A percentile compares a stretch with the other conserved stretches of the same genome.
Conservation (phyloP, 2,113 vertebrate species). For the Notiomystis cincta region DNA sequence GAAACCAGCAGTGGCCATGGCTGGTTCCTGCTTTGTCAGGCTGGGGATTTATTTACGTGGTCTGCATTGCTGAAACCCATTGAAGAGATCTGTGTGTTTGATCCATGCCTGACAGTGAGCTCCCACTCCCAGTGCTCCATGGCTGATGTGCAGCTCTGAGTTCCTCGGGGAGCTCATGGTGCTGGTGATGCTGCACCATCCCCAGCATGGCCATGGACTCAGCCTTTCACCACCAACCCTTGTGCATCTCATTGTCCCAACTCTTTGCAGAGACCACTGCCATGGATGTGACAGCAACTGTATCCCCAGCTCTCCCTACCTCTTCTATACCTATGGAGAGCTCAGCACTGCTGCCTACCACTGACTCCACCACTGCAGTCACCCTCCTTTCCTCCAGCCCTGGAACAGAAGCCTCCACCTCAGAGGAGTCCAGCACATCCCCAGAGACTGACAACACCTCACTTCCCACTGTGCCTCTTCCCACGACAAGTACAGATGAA, state of each 20-base stretch:
- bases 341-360: not conserved
- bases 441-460: not conserved
- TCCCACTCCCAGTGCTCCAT: accelerated
- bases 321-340: not conserved
- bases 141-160: not conserved
- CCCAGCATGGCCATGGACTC: not conserved
- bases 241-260: not conserved
- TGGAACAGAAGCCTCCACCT: not conserved
- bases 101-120: not conserved
- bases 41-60: not conserved
- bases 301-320: not conserved
- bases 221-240: not conserved
- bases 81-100: not conserved
- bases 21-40: not conserved
- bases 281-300: not conserved
- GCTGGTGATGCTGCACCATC: not conserved
- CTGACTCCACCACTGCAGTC: not conserved
- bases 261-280: not conserved
- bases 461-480: accelerated
- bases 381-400: not conserved
- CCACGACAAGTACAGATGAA: not conserved
- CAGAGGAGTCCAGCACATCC: not conserved
- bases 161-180: accelerated
- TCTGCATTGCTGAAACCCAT: not conserved
- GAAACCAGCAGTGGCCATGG: accelerated